Percentiles rank a stretch among this genome's conserved stretches.
Conservation (phyloP, 2,113 vertebrate species). For the Monarcha castaneiventris region DNA sequence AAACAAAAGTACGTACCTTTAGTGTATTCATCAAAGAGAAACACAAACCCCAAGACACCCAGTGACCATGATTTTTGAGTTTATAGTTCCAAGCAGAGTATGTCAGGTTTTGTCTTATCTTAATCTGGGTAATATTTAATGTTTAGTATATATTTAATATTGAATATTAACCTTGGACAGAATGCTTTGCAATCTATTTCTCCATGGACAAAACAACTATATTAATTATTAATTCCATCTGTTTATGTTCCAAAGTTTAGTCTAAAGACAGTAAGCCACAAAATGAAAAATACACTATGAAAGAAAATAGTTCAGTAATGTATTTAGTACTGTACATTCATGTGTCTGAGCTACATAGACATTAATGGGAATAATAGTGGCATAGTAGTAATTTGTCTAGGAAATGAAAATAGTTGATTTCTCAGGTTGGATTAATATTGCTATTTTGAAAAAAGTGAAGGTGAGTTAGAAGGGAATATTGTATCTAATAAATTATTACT, state of each 20-base stretch:
- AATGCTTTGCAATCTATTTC: not conserved
- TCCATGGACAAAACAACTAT: not conserved
- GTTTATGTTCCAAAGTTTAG: not conserved
- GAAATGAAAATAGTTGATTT: not conserved
- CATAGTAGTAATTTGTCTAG: not conserved
- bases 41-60: not conserved
- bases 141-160: not conserved
- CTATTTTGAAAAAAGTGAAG: not conserved
- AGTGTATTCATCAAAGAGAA: not conserved
- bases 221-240: not conserved
- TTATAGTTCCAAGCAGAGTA: not conserved
- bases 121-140: not conserved
- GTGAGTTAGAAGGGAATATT: not conserved
- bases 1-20: constrained; percentile 75
- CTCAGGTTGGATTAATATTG: not conserved
- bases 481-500: not conserved
- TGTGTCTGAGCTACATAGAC: not conserved
- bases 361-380: not conserved
- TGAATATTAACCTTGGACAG: not conserved
- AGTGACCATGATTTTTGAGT: not conserved
- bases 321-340: not conserved
- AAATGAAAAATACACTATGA: not conserved
- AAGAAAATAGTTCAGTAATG: not conserved
- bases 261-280: not conserved
- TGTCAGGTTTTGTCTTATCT: not conserved